These are phyloP conservation scores for Takifugu ocellatus DNA, from an alignment of 2,797 vertebrate species.

Conservation along the genomic window DNA sequence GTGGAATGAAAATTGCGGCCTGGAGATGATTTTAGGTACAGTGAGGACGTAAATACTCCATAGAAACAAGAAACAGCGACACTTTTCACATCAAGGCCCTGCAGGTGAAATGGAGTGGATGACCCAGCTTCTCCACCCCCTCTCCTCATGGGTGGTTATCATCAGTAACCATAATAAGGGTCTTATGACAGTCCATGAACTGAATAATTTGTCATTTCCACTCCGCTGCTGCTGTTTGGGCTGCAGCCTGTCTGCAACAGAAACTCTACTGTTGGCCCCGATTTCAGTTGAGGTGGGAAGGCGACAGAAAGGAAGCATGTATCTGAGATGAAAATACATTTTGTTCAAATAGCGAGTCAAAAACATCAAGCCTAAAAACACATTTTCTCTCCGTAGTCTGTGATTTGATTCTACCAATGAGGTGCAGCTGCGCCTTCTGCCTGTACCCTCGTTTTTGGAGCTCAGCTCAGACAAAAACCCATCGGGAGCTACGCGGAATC, in stretches of 20 bases:
- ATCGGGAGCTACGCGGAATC: no score
- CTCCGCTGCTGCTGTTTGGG: slow-evolving; percentile 29
- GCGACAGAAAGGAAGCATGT: not conserved
- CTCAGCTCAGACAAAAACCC: no score
- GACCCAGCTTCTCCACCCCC: slow-evolving; percentile 45
- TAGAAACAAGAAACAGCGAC: not conserved
- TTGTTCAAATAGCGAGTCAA: slow-evolving; percentile 15
- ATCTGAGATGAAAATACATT: slow-evolving; percentile 3
- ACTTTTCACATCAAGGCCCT: slow-evolving; percentile 27
- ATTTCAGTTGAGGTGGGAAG: slow-evolving; percentile 28
- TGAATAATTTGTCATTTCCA: slow-evolving; percentile 67
- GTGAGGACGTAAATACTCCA: not conserved
- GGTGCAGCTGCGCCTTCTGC: no score
- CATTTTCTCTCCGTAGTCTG: no score
- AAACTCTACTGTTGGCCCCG: slow-evolving; percentile 3
- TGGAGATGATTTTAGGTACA: not conserved
- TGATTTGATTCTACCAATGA: no score
- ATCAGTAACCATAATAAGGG: slow-evolving; percentile 65
- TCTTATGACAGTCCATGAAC: slow-evolving; percentile 63
- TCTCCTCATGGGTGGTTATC: slow-evolving; percentile 43
- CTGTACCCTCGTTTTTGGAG: no score
- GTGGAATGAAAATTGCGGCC: not conserved
- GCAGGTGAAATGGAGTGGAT: slow-evolving; percentile 49
- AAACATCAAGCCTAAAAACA: no score
- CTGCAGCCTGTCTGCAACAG: slow-evolving; percentile 28